phyloP scores from a whole-genome alignment of 2,888 invertebrate genomes.

The Oegoconia quadripuncta region DNA sequence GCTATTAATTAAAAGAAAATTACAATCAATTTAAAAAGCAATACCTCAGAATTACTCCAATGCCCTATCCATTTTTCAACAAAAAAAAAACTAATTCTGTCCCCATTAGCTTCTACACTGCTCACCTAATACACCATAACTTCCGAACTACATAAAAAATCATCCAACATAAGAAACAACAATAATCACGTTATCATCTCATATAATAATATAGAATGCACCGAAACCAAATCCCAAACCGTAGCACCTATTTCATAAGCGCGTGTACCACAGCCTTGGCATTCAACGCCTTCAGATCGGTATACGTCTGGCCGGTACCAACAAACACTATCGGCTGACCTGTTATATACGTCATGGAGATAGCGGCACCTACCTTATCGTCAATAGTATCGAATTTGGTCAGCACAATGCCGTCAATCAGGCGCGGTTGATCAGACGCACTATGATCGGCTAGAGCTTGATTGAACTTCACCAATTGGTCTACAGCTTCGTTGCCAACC shows the following conservation, averaged over 20 bases:
- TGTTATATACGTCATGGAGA: conserved; percentile 99
- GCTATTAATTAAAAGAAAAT: no score
- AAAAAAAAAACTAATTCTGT: no score
- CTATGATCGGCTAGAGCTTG: conserved; percentile 94
- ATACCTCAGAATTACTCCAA: no score
- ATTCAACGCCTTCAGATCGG: conserved; percentile 97
- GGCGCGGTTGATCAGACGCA: conserved; percentile 87
- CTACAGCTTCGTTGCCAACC: conserved; percentile 99
- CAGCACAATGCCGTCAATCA: conserved; percentile 98
- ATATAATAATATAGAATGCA: no score
- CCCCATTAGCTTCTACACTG: no score
- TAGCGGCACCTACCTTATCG: conserved; percentile 98
- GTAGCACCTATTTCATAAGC: conserved; percentile 96
- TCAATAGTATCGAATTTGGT: conserved; percentile 99
- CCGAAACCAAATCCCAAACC: no score
- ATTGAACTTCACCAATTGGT: conserved; percentile 99
- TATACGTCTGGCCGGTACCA: conserved; percentile 99
- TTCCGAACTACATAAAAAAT: no score
- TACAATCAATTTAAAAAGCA: no score
- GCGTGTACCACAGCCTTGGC: conserved; percentile 97
- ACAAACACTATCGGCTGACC: conserved; percentile 99
- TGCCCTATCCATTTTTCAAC: no score
- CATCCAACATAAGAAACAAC: no score
- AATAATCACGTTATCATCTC: no score
- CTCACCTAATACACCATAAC: no score